These are phyloP conservation scores for Epinotia bilunana DNA, from an alignment of 2,888 invertebrate species.

Conservation along the genomic window DNA sequence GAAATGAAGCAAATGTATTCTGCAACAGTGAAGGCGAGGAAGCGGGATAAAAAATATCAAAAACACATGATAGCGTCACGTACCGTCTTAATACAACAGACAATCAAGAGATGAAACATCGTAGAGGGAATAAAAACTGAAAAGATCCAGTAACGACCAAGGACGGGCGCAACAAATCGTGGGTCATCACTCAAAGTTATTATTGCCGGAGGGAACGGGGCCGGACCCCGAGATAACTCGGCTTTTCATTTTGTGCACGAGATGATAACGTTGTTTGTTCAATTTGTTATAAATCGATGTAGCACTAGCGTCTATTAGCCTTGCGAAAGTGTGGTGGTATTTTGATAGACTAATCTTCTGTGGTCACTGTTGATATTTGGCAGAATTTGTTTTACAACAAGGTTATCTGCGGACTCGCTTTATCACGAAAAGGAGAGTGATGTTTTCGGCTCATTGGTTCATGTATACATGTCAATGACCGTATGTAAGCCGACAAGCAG, in stretches of 20 bases:
- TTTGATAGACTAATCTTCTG: conserved; percentile 3
- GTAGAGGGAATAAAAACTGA: conserved; percentile 81
- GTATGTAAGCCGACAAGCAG: too few relatives aligned
- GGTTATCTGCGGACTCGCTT: too few relatives aligned
- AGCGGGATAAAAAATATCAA: conserved; percentile 48
- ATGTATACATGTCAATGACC: too few relatives aligned
- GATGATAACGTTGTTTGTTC: conserved; percentile 67
- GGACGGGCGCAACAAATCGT: conserved; percentile 79
- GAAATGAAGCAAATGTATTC: background rate
- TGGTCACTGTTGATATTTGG: background rate
- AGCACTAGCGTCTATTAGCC: conserved; percentile 43
- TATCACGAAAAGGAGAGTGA: too few relatives aligned
- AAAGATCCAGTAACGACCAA: conserved; percentile 77
- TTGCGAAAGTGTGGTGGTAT: conserved; percentile 30
- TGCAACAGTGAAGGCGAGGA: background rate
- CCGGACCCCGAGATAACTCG: conserved; percentile 68
- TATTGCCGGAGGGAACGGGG: conserved; percentile 68
- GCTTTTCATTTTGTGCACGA: conserved; percentile 71
- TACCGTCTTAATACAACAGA: conserved; percentile 69
- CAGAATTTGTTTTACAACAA: background rate
- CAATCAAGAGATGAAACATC: conserved; percentile 83
- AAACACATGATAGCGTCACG: conserved; percentile 66
- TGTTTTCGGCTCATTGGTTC: too few relatives aligned
- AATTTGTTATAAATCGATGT: conserved; percentile 76
- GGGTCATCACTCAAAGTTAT: conserved; percentile 81